Evolutionary conservation across 2,113 vertebrate genomes (phyloP).

Genomic region (Gulo gulo): DNA sequence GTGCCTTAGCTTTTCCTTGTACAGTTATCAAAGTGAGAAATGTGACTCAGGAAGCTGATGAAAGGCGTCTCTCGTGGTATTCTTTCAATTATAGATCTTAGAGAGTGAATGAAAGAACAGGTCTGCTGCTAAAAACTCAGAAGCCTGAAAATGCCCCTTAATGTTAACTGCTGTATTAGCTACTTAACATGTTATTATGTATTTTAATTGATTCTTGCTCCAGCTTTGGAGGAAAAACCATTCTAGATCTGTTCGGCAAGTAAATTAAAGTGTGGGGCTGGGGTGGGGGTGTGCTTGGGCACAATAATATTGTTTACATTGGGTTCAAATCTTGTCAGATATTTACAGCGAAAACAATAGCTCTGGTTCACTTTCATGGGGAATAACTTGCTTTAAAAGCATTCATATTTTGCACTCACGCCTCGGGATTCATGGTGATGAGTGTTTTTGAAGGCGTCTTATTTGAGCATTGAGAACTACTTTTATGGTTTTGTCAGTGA

Average conservation of each 20-base stretch:
- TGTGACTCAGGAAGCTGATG: slow-evolving; percentile 70
- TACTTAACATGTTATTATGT: slow-evolving; percentile 36
- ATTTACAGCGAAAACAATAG: not conserved
- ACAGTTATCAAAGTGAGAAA: slow-evolving; percentile 79
- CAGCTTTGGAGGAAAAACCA: not conserved
- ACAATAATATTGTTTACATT: not conserved
- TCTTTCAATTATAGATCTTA: slow-evolving; percentile 75
- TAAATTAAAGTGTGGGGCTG: not conserved
- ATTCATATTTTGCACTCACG: not conserved
- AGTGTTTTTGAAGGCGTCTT: not conserved
- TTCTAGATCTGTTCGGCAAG: not conserved
- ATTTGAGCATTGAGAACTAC: not conserved
- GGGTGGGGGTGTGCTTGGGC: too few relatives aligned
- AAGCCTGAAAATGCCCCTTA: slow-evolving; percentile 24
- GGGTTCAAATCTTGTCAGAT: not conserved
- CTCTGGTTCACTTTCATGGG: not conserved
- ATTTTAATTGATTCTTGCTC: slow-evolving; percentile 51
- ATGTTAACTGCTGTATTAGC: slow-evolving; percentile 43
- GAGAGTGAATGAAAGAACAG: slow-evolving; percentile 30
- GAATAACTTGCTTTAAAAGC: not conserved
- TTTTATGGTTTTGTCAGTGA: not conserved
- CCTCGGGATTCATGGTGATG: not conserved
- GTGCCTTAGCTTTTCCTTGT: slow-evolving; percentile 76
- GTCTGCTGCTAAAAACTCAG: slow-evolving; percentile 26
- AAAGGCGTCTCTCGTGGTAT: slow-evolving; percentile 73